A percentile compares a stretch with the other conserved stretches of the same genome.
phyloP scores from a whole-genome alignment of 2,888 invertebrate species.

The Phasia obesa region DNA sequence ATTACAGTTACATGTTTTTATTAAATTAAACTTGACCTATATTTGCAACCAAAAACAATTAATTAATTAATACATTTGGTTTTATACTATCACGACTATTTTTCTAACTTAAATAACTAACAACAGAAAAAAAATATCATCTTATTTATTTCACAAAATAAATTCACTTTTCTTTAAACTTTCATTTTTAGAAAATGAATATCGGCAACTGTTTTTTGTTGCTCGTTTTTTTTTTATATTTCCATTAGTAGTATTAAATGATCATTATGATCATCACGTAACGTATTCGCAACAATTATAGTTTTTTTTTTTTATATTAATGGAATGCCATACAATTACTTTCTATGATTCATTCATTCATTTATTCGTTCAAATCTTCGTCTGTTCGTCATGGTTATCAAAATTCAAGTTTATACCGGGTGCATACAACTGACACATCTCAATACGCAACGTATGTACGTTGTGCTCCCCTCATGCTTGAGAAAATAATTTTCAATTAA shows the following conservation, averaged over 20 bases:
- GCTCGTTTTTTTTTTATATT: conserved; percentile 3
- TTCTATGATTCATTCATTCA: conserved; percentile 67
- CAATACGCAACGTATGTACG: background rate
- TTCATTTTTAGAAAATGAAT: conserved; percentile 54
- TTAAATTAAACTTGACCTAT: conserved; percentile 66
- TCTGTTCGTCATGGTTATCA: conserved; percentile 29
- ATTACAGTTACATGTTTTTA: conserved; percentile 39
- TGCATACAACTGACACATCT: conserved; percentile 11
- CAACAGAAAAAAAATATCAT: background rate
- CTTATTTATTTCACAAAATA: conserved; percentile 27
- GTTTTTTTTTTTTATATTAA: conserved; percentile 17
- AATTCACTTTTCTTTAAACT: conserved; percentile 65
- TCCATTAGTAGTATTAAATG: conserved; percentile 40
- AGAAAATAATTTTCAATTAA: conserved; percentile 62
- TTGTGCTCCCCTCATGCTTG: conserved; percentile 41
- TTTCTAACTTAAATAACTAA: conserved; percentile 5
- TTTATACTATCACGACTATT: conserved; percentile 19
- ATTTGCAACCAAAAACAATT: conserved; percentile 39
- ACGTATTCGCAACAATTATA: conserved; percentile 44
- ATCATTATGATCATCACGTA: conserved; percentile 62
- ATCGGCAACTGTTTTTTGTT: conserved; percentile 54
- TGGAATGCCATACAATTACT: conserved; percentile 68
- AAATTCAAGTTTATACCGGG: conserved; percentile 59
- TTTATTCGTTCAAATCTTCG: background rate
- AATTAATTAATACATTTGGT: conserved; percentile 15